phyloP scores from a whole-genome alignment of 1,140 invertebrate genomes.

The Matsumurasca onukii region DNA sequence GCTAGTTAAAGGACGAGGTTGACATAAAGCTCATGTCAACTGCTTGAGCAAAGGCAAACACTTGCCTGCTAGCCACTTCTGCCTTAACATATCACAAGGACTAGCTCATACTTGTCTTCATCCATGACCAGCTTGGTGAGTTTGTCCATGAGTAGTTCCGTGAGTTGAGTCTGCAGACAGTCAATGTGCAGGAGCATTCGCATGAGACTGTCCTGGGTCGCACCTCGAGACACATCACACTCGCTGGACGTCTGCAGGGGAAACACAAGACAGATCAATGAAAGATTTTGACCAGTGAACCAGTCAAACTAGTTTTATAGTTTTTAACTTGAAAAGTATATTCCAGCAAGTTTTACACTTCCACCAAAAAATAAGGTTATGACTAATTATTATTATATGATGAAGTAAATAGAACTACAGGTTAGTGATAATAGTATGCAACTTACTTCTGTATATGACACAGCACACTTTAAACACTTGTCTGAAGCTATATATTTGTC shows the following conservation, averaged over 20 bases:
- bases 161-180: slow-evolving; percentile 33
- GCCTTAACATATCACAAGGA: too few relatives aligned
- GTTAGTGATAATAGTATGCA: not conserved
- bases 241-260: slow-evolving; percentile 17
- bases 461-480: slow-evolving; percentile 23
- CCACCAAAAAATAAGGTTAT: not conserved
- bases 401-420: not conserved
- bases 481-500: slow-evolving; percentile 21
- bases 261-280: not conserved
- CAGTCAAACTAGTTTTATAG: too few relatives aligned
- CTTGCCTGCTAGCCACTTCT: too few relatives aligned
- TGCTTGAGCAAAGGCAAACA: too few relatives aligned
- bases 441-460: slow-evolving; percentile 27
- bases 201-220: slow-evolving; percentile 35
- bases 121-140: slow-evolving; percentile 36
- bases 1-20: too few relatives aligned
- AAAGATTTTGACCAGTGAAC: not conserved
- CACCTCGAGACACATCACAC: slow-evolving; percentile 27
- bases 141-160: slow-evolving; percentile 38
- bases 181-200: slow-evolving; percentile 38
- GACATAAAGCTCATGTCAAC: too few relatives aligned
- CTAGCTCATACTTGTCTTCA: too few relatives aligned
- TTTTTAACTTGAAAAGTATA: not conserved
- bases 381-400: not conserved
- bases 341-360: not conserved